Base-by-base conservation (phyloP, 2,888 invertebrate species). In the Leptopilina syphax region DNA sequence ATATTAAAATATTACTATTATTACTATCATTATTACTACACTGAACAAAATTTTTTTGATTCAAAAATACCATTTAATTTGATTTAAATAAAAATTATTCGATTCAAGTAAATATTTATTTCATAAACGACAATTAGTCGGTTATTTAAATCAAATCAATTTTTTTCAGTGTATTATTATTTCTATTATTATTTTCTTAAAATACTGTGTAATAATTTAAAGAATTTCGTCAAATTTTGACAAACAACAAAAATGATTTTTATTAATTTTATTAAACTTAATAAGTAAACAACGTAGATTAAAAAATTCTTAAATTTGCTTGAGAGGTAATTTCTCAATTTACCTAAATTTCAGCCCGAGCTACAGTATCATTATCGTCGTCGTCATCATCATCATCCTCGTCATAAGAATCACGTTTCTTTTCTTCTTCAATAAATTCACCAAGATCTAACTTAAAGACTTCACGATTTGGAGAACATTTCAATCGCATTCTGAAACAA, bases 381-480 rank as follows among this genome's bases (percentile, higher is more conserved):
- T 79, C 80, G 54, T 86, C 86, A 54, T 88, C 87, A 9, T 88
- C 87, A 18, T 88, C 89, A 24, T 90, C 91, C 47, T 89, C 89
- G 9, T 89, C 89, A 50, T 88, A 88, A 60, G 81, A 86, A 6
- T 84, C 34, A 85, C 44, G 86, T 85, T 63, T 86, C 83, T 18
- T 79, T 24, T 83, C 80, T 8, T 83, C 84, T 9, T 81, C 12
- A 7, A 89, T 24, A 78, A 89, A 91, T 34, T 85, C 76, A 18
- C 89, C 81, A 82, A 92, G 94, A 90, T 96, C 94, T 34, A 97
- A 93, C 91, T 95, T 96, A 0, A 97, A 92, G 84, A 92, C 93
- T 89, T 96, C 97, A 44, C 90, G 87, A 7, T 95, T 94, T 5
- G 95, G 95, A 0, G 95, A 94, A 87, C 95, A 94, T 81, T 92